Base-by-base conservation (phyloP, 2,113 vertebrate genomes). In the Rhea americana region DNA sequence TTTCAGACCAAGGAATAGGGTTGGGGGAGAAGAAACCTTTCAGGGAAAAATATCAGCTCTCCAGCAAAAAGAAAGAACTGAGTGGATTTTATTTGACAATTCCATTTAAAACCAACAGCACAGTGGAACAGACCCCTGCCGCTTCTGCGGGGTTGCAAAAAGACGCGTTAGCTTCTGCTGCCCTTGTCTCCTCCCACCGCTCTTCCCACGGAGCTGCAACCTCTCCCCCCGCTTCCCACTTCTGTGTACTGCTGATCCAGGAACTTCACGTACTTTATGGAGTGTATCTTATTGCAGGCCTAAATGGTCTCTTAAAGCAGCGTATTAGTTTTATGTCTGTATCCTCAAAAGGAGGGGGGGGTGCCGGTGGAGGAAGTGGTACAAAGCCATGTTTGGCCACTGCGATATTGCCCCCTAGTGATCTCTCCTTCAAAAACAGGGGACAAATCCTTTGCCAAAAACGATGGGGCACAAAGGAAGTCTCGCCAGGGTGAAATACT, bases 351-450 rank as follows among this genome's bases (percentile, higher is more conserved):
- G 24, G 7, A 39, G 85, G 14, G 16, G 67, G 48, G 37, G 41
- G 17, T 39, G 26, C 5, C 15, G 8, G 26, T 5, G 35, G 35
- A 50, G 67, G 43, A 53, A 56, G 2, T 16, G 0, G n/a, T 20
- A 16, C 3, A 5, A 45, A 82, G 7, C 6, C 24, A 24, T 30
- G n/a, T 22, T 61, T 32, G 11, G 2, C 9, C 5, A 37, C 2
- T 32, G 62, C 26, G 65, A 11, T 14, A 41, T 3, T 71, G 91
- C 55, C 94, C 91, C 82, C 95, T 92, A 55, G 93, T 82, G 96
- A 80, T 83, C 17, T 9, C 7, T 75, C 20, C 1, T 41, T 47
- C 12, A 51, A 70, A 39, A 76, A 53, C 67, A 72, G 30, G 15
- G 30, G 5, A 47, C 25, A 32, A 48, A 63, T 58, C 39, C 68